phyloP scores from a whole-genome alignment of 2,888 invertebrate species.

The Monoplex corrugatus region DNA sequence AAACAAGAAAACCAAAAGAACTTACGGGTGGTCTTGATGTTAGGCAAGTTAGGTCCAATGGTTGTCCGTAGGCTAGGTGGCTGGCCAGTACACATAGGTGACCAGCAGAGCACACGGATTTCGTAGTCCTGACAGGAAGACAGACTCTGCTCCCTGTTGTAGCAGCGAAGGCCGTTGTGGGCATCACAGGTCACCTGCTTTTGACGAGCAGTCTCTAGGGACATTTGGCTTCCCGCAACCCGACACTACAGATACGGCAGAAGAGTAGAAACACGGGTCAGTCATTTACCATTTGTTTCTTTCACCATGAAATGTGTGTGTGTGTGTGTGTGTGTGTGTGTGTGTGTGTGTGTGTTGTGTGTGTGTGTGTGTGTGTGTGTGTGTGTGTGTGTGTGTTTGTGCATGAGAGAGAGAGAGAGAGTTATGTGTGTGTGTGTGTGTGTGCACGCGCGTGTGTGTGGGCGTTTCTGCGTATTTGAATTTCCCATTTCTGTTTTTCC shows the following conservation, averaged over 20 bases:
- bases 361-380: too few species aligned
- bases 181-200: slow-evolving; percentile 70
- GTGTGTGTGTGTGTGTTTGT: too few species aligned
- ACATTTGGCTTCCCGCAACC: background rate
- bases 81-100: slow-evolving; percentile 15
- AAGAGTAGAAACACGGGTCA: background rate
- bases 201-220: slow-evolving; percentile 65
- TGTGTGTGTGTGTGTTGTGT: too few species aligned
- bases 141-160: slow-evolving; percentile 69
- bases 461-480: too few species aligned
- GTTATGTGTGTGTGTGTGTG: too few species aligned
- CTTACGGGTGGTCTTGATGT: slow-evolving; percentile 27
- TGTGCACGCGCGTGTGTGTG: too few species aligned
- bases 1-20: background rate
- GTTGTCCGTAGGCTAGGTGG: background rate
- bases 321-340: too few species aligned
- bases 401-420: too few species aligned
- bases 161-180: slow-evolving; percentile 73
- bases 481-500: too few species aligned
- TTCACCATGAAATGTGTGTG: too few species aligned
- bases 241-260: background rate
- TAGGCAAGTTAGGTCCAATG: background rate
- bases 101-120: slow-evolving; percentile 88
- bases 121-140: slow-evolving; percentile 90
- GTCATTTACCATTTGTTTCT: too few species aligned